Percentiles rank a stretch among this genome's conserved stretches.
phyloP scores from a whole-genome alignment of 2,797 vertebrate species.

The Cyclura pinguis region DNA sequence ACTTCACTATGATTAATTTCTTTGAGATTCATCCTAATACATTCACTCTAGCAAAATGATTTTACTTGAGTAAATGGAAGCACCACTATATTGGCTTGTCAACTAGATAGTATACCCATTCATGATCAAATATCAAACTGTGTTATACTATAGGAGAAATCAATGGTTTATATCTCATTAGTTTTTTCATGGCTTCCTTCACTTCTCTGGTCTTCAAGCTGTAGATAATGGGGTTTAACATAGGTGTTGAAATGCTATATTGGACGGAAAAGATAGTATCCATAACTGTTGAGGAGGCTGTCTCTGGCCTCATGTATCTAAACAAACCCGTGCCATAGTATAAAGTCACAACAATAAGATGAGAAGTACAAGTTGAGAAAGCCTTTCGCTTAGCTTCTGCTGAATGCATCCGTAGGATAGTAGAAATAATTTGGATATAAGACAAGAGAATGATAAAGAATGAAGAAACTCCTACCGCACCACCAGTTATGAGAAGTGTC shows the following conservation, averaged over 20 bases:
- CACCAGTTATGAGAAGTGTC: background rate
- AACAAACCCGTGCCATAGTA: background rate
- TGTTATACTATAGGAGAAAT: background rate
- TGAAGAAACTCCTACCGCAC: background rate
- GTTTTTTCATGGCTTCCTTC: constrained; percentile 32
- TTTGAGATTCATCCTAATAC: too few relatives aligned
- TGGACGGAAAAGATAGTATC: constrained; percentile 59
- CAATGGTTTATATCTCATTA: background rate
- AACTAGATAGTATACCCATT: background rate
- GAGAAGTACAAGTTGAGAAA: constrained; percentile 32
- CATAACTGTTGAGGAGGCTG: background rate
- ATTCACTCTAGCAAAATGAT: too few relatives aligned
- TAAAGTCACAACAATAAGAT: constrained; percentile 21
- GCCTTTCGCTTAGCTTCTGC: constrained; percentile 4
- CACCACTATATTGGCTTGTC: background rate
- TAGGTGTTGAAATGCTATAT: constrained; percentile 49
- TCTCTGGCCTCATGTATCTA: background rate
- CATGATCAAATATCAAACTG: background rate
- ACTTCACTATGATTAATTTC: too few relatives aligned
- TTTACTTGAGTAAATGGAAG: background rate
- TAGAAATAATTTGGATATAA: background rate
- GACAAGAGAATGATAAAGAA: constrained; percentile 3
- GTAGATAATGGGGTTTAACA: constrained; percentile 62
- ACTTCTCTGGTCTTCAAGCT: constrained; percentile 60
- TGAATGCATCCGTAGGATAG: background rate